A percentile compares a stretch with the other conserved stretches of the same genome.
Evolutionary conservation across 2,888 invertebrate species (phyloP).

Genomic region (Xanthorhoe designata): DNA sequence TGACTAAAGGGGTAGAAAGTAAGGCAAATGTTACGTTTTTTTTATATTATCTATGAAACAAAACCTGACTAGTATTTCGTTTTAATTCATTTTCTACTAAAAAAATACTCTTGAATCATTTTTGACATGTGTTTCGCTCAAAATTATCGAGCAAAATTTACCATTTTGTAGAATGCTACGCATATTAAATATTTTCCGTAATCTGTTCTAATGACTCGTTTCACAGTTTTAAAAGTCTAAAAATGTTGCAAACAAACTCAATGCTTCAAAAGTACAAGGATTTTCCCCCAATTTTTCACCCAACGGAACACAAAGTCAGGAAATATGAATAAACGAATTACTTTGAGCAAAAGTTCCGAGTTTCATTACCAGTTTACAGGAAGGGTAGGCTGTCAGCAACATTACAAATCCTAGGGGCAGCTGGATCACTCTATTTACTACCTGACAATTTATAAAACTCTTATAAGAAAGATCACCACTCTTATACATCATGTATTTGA

Average conservation of each 20-base stretch:
- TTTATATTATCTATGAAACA: no score
- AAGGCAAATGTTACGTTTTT: no score
- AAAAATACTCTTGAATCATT: no score
- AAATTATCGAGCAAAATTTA: background rate
- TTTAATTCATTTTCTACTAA: no score
- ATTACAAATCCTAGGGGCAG: background rate
- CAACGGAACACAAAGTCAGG: constrained; percentile 28
- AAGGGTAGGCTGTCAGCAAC: constrained; percentile 37
- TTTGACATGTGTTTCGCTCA: background rate
- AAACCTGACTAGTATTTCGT: no score
- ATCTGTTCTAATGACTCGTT: background rate
- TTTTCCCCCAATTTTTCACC: constrained; percentile 29
- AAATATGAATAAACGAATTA: constrained; percentile 41
- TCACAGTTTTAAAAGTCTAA: constrained; percentile 8
- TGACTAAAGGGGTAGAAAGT: no score
- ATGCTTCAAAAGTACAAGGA: constrained; percentile 27
- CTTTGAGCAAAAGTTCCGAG: constrained; percentile 34
- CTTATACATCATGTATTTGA: no score
- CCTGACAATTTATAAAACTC: background rate
- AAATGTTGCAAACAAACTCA: constrained; percentile 25
- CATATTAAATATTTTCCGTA: background rate
- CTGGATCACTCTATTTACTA: constrained; percentile 13
- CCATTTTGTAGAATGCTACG: background rate
- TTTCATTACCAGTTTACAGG: constrained; percentile 39
- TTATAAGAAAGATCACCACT: background rate